phyloP scores from a whole-genome alignment of 1,140 invertebrate genomes.

The Homarus americanus region DNA sequence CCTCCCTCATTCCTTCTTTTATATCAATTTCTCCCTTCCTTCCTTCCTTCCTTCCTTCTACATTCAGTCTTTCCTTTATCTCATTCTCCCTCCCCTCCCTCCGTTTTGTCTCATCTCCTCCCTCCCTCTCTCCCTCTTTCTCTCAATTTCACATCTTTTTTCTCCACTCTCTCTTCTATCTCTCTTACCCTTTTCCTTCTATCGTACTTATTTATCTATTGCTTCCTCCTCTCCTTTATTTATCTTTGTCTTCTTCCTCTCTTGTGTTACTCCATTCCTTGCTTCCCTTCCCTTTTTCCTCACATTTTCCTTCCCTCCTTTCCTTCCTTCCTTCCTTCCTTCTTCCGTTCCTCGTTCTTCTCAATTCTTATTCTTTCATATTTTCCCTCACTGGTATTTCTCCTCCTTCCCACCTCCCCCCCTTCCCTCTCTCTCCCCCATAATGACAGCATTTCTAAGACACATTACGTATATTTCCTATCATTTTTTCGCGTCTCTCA shows the following conservation, averaged over 20 bases:
- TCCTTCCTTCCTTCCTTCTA: neutral
- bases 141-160: too few relatives aligned
- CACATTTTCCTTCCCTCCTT: too few relatives aligned
- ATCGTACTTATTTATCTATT: neutral
- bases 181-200: too few relatives aligned
- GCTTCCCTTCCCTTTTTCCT: too few relatives aligned
- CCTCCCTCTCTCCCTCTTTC: too few relatives aligned
- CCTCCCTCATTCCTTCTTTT: neutral
- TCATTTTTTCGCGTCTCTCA: too few relatives aligned
- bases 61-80: neutral
- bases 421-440: neutral
- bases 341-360: neutral
- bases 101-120: neutral
- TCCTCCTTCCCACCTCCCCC: neutral
- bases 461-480: too few relatives aligned
- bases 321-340: neutral
- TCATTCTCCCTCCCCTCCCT: neutral
- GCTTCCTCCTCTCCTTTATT: neutral
- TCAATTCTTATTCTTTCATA: neutral
- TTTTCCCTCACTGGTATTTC: neutral
- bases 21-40: neutral
- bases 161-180: neutral
- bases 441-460: too few relatives aligned
- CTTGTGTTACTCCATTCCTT: neutral
- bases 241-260: too few relatives aligned